A percentile compares a stretch with the other conserved stretches of the same genome.
phyloP scores from a whole-genome alignment of 92 coral and sea anemone genomes.

The Virgularia gustaviana region DNA sequence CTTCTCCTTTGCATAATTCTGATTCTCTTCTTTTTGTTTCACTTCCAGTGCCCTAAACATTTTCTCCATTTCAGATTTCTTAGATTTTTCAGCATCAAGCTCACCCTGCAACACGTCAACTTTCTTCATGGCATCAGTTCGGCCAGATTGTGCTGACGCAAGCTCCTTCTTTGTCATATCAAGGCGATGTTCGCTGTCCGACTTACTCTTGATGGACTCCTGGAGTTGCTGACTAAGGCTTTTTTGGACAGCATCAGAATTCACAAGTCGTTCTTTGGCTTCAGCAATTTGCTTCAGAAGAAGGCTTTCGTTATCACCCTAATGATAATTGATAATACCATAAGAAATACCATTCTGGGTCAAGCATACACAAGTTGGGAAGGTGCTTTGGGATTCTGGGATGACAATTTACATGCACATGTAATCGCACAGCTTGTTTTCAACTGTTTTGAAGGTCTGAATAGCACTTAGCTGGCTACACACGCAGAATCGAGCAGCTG shows the following conservation, averaged over 20 bases:
- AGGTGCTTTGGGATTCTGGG: no score
- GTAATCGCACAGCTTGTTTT: no score
- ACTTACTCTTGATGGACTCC: constrained; percentile 34
- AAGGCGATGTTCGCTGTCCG: constrained; percentile 14
- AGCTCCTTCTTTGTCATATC: constrained; percentile 1
- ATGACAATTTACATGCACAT: no score
- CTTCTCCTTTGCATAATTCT: constrained; percentile 57
- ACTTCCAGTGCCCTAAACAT: constrained; percentile 62
- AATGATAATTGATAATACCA: no score
- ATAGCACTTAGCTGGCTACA: no score
- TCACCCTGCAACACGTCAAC: constrained; percentile 54
- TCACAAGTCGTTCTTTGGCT: constrained; percentile 77
- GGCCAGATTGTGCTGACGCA: constrained; percentile 4
- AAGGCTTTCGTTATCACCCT: constrained; percentile 74
- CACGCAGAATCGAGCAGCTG: no score
- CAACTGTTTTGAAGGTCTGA: no score
- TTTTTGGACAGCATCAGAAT: constrained; percentile 64
- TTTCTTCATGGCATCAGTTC: constrained; percentile 2
- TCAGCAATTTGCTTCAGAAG: constrained; percentile 70
- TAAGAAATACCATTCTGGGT: no score
- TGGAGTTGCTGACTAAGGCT: constrained; percentile 53
- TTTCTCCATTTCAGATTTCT: constrained; percentile 72
- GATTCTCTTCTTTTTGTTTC: constrained; percentile 63
- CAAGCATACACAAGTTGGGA: no score
- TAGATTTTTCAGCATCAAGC: constrained; percentile 71